Percentiles rank a stretch among this genome's conserved stretches.
phyloP scores from a whole-genome alignment of 2,797 vertebrate genomes.

The Sebastes taczanowskii region DNA sequence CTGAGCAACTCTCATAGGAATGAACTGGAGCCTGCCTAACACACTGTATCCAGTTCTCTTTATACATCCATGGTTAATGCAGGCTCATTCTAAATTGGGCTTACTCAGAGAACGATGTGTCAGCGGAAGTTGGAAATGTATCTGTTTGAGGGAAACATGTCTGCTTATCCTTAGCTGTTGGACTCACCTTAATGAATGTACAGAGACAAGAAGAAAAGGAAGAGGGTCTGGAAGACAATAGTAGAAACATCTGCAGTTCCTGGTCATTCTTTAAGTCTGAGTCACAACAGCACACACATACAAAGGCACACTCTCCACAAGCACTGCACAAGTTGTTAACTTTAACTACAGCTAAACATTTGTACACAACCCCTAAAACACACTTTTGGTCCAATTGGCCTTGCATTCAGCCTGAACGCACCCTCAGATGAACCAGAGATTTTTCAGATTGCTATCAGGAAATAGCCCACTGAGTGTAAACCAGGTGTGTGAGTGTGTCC shows the following conservation, averaged over 20 bases:
- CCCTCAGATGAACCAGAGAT: background rate
- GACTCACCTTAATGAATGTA: background rate
- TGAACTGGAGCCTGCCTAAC: too few species aligned
- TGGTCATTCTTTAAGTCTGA: background rate
- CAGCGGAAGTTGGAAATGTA: background rate
- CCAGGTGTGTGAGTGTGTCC: constrained; percentile 35
- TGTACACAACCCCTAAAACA: background rate
- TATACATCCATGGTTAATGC: background rate
- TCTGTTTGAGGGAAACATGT: background rate
- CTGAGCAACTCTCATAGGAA: too few species aligned
- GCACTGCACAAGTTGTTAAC: background rate
- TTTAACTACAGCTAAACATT: background rate
- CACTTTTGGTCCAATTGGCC: background rate
- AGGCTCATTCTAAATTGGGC: background rate
- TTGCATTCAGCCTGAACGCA: background rate
- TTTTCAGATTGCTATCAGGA: background rate
- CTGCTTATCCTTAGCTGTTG: background rate
- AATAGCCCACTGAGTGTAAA: background rate
- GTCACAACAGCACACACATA: background rate
- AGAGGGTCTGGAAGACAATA: background rate
- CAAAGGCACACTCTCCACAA: background rate
- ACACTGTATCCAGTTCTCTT: too few species aligned
- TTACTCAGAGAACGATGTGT: background rate
- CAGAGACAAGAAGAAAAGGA: background rate
- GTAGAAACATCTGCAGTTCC: background rate